Conservation (phyloP, 2,113 vertebrate genomes). For the Nyctibius bracteatus region DNA sequence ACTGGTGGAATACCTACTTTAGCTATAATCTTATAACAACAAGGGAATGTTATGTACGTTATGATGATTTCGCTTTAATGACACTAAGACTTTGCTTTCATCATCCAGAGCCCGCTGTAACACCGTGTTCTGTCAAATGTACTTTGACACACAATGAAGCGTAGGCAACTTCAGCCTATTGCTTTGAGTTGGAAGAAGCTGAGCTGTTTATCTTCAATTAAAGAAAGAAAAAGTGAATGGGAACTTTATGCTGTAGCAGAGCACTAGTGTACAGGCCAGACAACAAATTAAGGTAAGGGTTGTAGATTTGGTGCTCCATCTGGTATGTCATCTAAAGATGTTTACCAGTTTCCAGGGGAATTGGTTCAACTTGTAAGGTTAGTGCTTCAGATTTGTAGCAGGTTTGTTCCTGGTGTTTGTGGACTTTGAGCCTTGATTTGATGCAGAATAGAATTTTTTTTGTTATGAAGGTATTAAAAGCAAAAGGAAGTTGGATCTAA, state of each 20-base stretch:
- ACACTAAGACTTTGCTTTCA: neutral
- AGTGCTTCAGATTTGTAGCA: accelerated
- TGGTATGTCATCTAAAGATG: accelerated
- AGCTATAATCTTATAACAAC: neutral
- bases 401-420: neutral
- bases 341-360: neutral
- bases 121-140: neutral
- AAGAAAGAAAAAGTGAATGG: neutral
- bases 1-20: neutral
- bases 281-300: neutral
- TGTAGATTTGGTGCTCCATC: neutral
- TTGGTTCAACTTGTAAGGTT: neutral
- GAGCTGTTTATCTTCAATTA: neutral
- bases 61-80: neutral
- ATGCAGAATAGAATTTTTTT: neutral
- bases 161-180: neutral
- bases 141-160: neutral
- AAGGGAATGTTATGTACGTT: neutral
- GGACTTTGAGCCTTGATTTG: neutral
- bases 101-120: neutral
- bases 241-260: neutral
- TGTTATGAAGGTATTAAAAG: accelerated
- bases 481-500: neutral
- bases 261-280: neutral
- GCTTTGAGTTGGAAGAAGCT: neutral